Conservation (phyloP, 2,888 invertebrate genomes). For the Lamproptera curius region DNA sequence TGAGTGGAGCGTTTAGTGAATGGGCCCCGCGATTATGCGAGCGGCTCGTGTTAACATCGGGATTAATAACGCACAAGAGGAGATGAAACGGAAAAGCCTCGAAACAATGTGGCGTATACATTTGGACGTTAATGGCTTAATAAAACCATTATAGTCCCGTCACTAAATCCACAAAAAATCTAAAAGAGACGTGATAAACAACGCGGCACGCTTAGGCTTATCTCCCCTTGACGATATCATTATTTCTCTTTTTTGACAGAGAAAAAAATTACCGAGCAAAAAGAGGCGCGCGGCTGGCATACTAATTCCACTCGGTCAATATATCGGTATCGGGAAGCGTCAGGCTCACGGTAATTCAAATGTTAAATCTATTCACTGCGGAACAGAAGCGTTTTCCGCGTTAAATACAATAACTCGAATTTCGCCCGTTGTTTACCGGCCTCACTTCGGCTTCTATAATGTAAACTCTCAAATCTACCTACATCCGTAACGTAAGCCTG, state of each 20-base stretch:
- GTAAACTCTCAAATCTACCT: conserved; percentile 67
- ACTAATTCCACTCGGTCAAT: conserved; percentile 69
- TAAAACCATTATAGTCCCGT: conserved; percentile 44
- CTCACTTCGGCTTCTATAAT: conserved; percentile 54
- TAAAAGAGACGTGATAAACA: conserved; percentile 63
- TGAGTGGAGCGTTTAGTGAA: conserved; percentile 52
- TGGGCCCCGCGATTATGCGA: conserved; percentile 27
- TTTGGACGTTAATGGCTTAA: conserved; percentile 35
- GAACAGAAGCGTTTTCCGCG: conserved; percentile 61
- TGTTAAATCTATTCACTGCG: conserved; percentile 55
- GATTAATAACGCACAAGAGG: neutral
- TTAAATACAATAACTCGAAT: conserved; percentile 72
- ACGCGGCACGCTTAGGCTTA: conserved; percentile 60
- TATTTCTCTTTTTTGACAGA: conserved; percentile 64
- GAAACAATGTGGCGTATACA: conserved; percentile 28
- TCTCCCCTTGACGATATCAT: conserved; percentile 72
- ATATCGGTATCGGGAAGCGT: conserved; percentile 53
- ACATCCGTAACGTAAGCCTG: conserved; percentile 71
- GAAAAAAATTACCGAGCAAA: conserved; percentile 67
- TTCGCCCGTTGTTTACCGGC: conserved; percentile 60
- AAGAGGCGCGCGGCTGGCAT: conserved; percentile 61
- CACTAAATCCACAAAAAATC: conserved; percentile 39
- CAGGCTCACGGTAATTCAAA: conserved; percentile 45
- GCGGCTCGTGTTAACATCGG: neutral
- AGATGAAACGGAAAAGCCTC: conserved; percentile 25